These are phyloP conservation scores for Ondatra zibethicus DNA, from an alignment of 2,113 vertebrate species.

Conservation along the genomic window DNA sequence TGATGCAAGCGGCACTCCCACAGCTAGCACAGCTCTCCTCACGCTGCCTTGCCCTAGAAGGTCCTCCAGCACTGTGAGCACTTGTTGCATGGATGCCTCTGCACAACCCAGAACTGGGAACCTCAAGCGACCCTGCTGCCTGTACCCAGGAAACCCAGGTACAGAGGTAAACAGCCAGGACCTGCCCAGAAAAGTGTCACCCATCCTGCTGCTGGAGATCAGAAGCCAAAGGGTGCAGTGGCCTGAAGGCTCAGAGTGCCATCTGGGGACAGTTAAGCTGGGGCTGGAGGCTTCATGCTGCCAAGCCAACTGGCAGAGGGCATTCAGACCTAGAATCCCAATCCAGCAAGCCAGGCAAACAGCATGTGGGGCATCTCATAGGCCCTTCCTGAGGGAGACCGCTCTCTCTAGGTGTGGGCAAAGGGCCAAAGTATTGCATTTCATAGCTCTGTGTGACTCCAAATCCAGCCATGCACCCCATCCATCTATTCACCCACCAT, in stretches of 20 bases:
- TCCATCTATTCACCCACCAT: neutral
- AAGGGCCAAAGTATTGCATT: neutral
- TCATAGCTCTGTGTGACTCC: neutral
- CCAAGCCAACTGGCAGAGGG: constrained; percentile 30
- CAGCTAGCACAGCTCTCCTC: neutral
- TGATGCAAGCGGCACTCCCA: neutral
- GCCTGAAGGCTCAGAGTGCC: neutral
- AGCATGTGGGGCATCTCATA: neutral
- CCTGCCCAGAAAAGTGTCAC: neutral
- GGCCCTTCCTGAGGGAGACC: accelerated
- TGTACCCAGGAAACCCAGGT: neutral
- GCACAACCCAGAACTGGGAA: neutral
- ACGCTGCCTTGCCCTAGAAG: no score
- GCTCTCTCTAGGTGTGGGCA: neutral
- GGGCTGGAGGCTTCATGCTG: neutral
- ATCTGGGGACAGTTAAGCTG: neutral
- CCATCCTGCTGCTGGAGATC: neutral
- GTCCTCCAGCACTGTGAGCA: neutral
- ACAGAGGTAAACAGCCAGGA: neutral
- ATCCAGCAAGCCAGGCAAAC: neutral
- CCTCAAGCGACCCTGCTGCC: neutral
- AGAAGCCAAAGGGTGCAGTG: neutral
- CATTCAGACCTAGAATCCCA: neutral
- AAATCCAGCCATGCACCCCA: neutral
- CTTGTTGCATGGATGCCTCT: neutral